phyloP scores from a whole-genome alignment of 2,113 vertebrate species.

The Anolis sagrei region DNA sequence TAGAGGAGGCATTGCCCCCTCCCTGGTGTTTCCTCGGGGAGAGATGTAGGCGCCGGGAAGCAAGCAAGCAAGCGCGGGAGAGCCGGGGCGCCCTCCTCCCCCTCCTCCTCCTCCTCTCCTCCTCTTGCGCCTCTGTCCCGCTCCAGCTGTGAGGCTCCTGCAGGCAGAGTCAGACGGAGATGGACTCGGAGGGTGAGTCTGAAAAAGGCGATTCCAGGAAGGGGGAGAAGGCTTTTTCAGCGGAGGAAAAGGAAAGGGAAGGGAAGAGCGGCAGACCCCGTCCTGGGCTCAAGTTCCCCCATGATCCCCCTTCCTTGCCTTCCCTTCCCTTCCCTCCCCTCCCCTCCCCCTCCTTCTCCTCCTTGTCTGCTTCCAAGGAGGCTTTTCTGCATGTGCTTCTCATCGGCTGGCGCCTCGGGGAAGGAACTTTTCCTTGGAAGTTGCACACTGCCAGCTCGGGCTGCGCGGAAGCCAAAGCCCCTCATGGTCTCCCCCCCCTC shows the following conservation, averaged over 20 bases:
- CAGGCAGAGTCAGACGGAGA: background rate
- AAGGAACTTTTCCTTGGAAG: background rate
- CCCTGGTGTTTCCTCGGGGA: background rate
- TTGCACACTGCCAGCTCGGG: background rate
- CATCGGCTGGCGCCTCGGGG: background rate
- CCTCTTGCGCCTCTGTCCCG: constrained; percentile 13
- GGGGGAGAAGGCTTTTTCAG: background rate
- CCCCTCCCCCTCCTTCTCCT: too few relatives aligned
- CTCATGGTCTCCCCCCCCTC: too few relatives aligned
- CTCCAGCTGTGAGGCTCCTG: background rate
- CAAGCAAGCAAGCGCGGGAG: background rate
- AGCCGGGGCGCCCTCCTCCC: background rate
- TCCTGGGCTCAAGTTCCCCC: too few relatives aligned
- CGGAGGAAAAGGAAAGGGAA: background rate
- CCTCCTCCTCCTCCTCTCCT: background rate
- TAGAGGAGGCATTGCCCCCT: background rate
- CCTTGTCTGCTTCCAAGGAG: background rate
- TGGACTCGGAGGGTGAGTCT: constrained; percentile 55
- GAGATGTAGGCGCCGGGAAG: too few relatives aligned
- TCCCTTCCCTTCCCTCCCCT: background rate
- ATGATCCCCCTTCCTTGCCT: too few relatives aligned
- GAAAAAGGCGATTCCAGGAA: background rate
- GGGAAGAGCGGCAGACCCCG: background rate
- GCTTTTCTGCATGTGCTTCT: background rate
- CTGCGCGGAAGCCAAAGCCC: too few relatives aligned